Base-by-base conservation (phyloP, 2,113 vertebrate genomes). In the Thalassoma bifasciatum region DNA sequence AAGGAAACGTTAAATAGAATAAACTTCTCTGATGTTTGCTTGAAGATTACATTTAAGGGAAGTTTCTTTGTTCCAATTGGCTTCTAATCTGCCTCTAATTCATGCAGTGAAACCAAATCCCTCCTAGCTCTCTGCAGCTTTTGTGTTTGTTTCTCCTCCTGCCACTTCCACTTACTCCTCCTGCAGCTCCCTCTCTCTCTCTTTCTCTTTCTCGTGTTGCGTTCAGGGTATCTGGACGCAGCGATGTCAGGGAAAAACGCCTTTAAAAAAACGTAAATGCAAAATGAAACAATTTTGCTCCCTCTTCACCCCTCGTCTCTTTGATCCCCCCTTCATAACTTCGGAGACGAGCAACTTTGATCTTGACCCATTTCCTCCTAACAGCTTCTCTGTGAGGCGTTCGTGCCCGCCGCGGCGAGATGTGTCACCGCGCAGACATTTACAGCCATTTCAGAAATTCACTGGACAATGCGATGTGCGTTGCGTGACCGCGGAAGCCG, bases 361-460 rank as follows among this genome's bases (percentile, higher is more conserved):
- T 92, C 82, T 84, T 84, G 88, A 92, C 91, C 91, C 89, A 86
- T 87, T 91, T 91, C 82, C 72, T 70, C 62, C 63, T 58, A 76
- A 77, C 89, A 71, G 88, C 86, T 66, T 65, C 82, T 81, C n/a
- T 68, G 71, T 42, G 76, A 76, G 75, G n/a, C 56, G 52, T n/a
- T n/a, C 9, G 73, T 53, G 34, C 61, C 61, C 0, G 44, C 72
- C 0, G 66, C 81, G 5, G 62, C 8, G 14, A 70, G 72, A 88
- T 2, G 83, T 86, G 89, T 91, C 89, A 88, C 82, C 44, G 0
- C 1, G 63, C 72, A 74, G 77, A 74, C 82, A 69, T 75, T 69
- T 66, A 57, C 67, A 67, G 78, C 40, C 88, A 49, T 79, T 61
- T 89, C 87, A 88, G 10, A 87, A 82, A 84, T 61, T n/a, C 83